A percentile compares a stretch with the other conserved stretches of the same genome.
Evolutionary conservation across 2,888 invertebrate genomes (phyloP).

Genomic region (Yponomeuta plumbellus): DNA sequence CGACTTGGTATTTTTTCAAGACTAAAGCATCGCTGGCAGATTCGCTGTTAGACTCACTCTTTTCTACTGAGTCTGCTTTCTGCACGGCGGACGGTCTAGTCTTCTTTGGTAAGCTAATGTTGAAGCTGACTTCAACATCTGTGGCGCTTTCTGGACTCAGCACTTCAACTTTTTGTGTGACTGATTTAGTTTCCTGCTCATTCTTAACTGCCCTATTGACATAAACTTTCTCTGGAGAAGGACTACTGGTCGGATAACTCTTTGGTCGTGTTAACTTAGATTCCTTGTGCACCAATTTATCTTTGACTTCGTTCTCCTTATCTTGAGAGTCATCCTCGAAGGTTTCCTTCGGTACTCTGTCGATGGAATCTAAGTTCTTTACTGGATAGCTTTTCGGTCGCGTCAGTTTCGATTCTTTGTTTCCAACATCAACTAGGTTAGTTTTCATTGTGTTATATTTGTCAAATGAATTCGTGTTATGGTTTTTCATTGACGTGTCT

Average conservation of each 20-base stretch:
- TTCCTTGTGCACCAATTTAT: conserved; percentile 41
- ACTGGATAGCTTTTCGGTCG: conserved; percentile 79
- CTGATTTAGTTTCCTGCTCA: conserved; percentile 38
- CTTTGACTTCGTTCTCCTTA: conserved; percentile 39
- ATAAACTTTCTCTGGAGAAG: conserved; percentile 61
- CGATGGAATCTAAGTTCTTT: conserved; percentile 50
- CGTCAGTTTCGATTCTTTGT: conserved; percentile 60
- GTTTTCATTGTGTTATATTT: conserved; percentile 36
- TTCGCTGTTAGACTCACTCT: conserved; percentile 25
- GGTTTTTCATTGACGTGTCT: conserved; percentile 35
- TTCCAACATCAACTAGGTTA: conserved; percentile 42
- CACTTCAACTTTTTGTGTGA: conserved; percentile 30
- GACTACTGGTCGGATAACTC: conserved; percentile 75
- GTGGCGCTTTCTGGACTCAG: conserved; percentile 39
- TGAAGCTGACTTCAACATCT: conserved; percentile 68
- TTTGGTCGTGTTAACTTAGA: conserved; percentile 75
- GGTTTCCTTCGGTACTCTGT: conserved; percentile 38
- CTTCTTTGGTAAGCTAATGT: conserved; percentile 62
- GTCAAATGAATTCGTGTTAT: conserved; percentile 30
- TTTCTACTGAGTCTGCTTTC: conserved; percentile 37
- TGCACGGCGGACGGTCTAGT: conserved; percentile 32
- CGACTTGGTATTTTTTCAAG: conserved; percentile 58
- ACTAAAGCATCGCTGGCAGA: conserved; percentile 25
- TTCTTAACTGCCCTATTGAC: conserved; percentile 42
- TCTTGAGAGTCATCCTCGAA: conserved; percentile 33